These are phyloP conservation scores for Exephanes ischioxanthus DNA, from an alignment of 2,888 invertebrate species.

Conservation along the genomic window DNA sequence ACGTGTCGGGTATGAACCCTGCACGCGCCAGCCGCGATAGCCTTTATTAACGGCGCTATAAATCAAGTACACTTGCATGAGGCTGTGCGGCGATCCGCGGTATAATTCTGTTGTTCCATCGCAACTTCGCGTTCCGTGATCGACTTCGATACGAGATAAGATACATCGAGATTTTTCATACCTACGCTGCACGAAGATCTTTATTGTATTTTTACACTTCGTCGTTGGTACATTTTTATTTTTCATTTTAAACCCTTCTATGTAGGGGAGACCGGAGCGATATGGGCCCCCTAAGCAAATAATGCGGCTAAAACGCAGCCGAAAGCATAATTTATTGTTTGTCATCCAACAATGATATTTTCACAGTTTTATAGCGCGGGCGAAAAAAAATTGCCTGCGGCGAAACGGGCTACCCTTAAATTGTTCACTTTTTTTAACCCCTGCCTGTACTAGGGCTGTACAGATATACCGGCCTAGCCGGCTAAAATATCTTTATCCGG, in stretches of 20 bases:
- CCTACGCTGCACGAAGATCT: not conserved
- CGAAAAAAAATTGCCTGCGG: too few relatives aligned
- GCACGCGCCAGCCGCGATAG: conserved; percentile 47
- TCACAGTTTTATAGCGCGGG: too few relatives aligned
- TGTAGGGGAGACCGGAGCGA: too few relatives aligned
- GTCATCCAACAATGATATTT: too few relatives aligned
- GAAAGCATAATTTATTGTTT: too few relatives aligned
- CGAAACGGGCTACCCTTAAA: too few relatives aligned
- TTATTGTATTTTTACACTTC: not conserved
- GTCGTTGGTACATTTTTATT: not conserved
- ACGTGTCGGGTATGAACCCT: conserved; percentile 21
- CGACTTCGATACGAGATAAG: not conserved
- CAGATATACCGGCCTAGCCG: too few relatives aligned
- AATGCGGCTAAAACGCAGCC: too few relatives aligned
- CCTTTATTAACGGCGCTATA: conserved; percentile 76
- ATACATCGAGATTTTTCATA: not conserved
- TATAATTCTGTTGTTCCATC: conserved; percentile 29
- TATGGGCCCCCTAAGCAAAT: too few relatives aligned
- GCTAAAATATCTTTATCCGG: too few relatives aligned
- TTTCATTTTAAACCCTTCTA: not conserved
- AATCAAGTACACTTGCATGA: conserved; percentile 61
- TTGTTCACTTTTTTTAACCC: too few relatives aligned
- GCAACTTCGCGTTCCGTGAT: not conserved
- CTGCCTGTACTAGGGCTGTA: too few relatives aligned
- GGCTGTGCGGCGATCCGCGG: not conserved